These are phyloP conservation scores for Menidia beryllina DNA, from an alignment of 2,113 vertebrate genomes.

Conservation along the genomic window DNA sequence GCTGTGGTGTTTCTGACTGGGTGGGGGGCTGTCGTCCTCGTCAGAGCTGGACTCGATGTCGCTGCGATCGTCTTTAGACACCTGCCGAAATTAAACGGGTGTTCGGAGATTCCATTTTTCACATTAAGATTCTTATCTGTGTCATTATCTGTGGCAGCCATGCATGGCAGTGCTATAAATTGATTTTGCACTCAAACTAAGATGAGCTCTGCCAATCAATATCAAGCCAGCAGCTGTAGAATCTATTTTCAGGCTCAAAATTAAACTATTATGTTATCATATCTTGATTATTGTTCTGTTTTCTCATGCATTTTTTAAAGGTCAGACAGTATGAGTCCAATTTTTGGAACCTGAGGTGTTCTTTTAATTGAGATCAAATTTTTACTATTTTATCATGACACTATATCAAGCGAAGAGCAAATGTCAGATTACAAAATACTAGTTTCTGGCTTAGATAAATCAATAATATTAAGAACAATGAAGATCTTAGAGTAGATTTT, in stretches of 20 bases:
- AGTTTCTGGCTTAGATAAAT: too few relatives aligned
- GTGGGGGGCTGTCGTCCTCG: conserved; percentile 87
- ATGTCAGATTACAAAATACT: too few relatives aligned
- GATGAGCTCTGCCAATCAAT: conserved; percentile 41
- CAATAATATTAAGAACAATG: too few relatives aligned
- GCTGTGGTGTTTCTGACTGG: conserved; percentile 85
- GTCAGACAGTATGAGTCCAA: neutral
- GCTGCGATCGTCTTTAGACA: conserved; percentile 94
- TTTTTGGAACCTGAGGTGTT: too few relatives aligned
- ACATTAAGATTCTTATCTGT: conserved; percentile 35
- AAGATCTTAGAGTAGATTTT: too few relatives aligned
- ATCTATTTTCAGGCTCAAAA: neutral
- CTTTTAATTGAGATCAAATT: too few relatives aligned
- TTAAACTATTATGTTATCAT: neutral
- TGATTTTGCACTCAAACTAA: neutral
- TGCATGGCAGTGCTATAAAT: conserved; percentile 7
- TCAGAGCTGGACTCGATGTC: conserved; percentile 98
- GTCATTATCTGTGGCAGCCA: conserved; percentile 42
- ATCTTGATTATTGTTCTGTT: neutral
- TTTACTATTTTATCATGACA: too few relatives aligned
- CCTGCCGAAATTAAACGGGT: conserved; percentile 74
- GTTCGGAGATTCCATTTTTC: conserved; percentile 22
- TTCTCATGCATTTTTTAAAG: neutral
- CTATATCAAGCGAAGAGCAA: too few relatives aligned
- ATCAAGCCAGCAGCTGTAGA: neutral